Evolutionary conservation across 2,113 vertebrate genomes (phyloP).

Genomic region (Chinchilla lanigera): DNA sequence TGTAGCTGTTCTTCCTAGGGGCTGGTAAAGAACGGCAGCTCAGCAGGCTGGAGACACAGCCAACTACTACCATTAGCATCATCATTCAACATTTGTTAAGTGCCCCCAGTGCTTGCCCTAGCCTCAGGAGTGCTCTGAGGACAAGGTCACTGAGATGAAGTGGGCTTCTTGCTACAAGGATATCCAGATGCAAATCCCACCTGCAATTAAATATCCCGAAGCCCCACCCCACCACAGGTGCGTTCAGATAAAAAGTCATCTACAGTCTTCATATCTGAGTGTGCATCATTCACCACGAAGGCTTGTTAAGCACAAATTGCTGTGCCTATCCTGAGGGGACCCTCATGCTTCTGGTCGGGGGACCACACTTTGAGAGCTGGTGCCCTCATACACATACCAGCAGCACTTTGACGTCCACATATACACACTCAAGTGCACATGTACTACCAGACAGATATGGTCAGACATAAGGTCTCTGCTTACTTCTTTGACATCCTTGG

Average conservation of each 20-base stretch:
- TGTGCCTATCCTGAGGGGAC: too few species aligned
- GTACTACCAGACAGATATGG: accelerated
- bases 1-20: neutral
- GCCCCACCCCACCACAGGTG: neutral
- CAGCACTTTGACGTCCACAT: neutral
- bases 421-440: neutral
- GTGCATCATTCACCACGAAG: too few species aligned
- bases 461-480: neutral
- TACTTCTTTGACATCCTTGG: neutral
- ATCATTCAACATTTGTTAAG: neutral
- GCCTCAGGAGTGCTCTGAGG: neutral
- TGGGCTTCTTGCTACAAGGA: neutral
- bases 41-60: neutral
- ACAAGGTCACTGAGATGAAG: neutral
- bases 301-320: neutral
- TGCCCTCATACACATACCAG: accelerated
- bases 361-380: neutral
- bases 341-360: neutral
- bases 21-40: neutral
- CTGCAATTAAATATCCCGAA: conserved; percentile 26
- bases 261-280: neutral
- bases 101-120: neutral
- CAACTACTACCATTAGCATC: neutral
- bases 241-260: neutral
- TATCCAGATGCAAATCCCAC: neutral